Evolutionary conservation across 2,888 invertebrate genomes (phyloP), one percentile per base, ranked within the genome.

Genomic region (Morpho deidamia): DNA sequence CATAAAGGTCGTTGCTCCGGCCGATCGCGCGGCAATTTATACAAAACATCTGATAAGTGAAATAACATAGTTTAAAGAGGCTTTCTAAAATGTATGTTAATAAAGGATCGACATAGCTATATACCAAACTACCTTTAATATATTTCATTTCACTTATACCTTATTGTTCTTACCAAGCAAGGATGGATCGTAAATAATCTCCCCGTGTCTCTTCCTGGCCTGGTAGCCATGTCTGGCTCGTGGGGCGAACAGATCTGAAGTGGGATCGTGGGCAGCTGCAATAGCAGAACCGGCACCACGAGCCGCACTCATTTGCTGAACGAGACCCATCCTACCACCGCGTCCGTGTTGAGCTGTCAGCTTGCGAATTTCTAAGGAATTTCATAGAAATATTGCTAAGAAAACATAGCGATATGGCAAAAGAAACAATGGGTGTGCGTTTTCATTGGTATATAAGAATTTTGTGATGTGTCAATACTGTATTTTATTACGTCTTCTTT

Each of bases 191-290:
- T 84, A 85, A 1, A 58, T 56, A 8, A 92, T 90, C 39, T 82
- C 74, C 56, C 89, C 91, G 62, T 93, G 93, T 60, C 91, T 81
- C 44, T 91, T 87, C 57, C 91, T 90, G 1, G 94, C 92, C 88
- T 93, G 91, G 64, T 92, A 91, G 0, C 94, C 94, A 68, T 92
- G 90, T 35, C 94, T 74, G 47, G 92, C 90, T 34, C 92, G 75
- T 0, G 94, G 94, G 0, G 92, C 93, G 72, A 92, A 92, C 32
- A 93, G 70, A 59, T 93, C 92, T 0, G 94, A 94, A 32, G 91
- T 82, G 38, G 91, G 92, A 63, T 93, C 91, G 0, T 77, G 78
- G 11, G 92, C 86, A 0, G 74, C 75, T 0, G n/a, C 2, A 1
- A 64, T 67, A 46, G 67, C 59, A 1, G 66, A 48, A 7, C 74